Conservation (phyloP, 2,888 invertebrate species). For the Meganola albula region DNA sequence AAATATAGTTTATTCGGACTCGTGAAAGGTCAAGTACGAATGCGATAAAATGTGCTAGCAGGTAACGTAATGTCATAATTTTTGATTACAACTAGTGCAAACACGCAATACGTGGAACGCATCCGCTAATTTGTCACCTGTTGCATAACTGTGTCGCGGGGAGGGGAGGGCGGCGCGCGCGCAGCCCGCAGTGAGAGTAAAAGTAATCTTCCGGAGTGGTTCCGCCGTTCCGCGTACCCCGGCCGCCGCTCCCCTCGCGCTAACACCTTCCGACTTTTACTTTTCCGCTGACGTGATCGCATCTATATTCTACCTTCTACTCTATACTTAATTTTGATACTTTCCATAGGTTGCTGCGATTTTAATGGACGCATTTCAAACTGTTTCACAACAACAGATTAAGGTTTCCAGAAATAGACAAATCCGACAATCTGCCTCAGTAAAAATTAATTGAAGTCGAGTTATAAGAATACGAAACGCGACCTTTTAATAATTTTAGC, state of each 20-base stretch:
- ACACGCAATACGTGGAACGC: constrained; percentile 5
- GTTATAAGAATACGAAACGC: constrained; percentile 6
- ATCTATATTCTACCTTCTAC: constrained; percentile 6
- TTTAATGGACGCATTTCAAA: too few relatives aligned
- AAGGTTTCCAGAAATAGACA: too few relatives aligned
- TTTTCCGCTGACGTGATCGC: constrained; percentile 42
- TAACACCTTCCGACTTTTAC: constrained; percentile 64
- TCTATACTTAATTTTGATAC: too few relatives aligned
- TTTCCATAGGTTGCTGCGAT: too few relatives aligned
- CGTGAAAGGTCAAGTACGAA: background rate
- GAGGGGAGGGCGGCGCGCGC: constrained; percentile 18
- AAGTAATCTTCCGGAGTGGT: constrained; percentile 62
- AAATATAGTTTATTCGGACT: background rate
- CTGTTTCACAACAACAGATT: too few relatives aligned
- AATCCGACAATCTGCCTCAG: too few relatives aligned
- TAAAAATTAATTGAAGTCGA: too few relatives aligned
- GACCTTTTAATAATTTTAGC: too few relatives aligned
- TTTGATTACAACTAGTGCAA: constrained; percentile 5
- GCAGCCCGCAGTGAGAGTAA: constrained; percentile 54
- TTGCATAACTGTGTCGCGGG: constrained; percentile 14
- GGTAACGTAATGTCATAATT: constrained; percentile 1
- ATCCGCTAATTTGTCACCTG: constrained; percentile 14
- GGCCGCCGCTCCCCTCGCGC: constrained; percentile 14
- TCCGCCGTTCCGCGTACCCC: constrained; percentile 41
- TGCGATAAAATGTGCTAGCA: background rate